Evolutionary conservation across 2,797 vertebrate species (phyloP).

Genomic region (Scolopax bukidnonensis): DNA sequence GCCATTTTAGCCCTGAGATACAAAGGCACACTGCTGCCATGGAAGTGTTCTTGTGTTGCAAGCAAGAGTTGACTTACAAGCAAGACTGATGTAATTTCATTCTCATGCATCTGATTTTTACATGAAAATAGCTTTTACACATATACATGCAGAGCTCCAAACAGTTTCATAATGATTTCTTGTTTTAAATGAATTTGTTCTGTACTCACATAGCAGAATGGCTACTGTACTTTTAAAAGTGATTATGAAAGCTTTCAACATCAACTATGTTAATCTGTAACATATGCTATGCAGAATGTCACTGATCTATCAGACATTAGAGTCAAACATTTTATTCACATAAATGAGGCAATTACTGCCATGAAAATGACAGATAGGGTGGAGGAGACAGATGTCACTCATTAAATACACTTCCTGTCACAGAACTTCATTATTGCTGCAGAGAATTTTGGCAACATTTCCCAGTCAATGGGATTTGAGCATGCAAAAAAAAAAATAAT

Average conservation of each 20-base stretch:
- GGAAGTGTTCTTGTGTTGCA: neutral
- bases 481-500: neutral
- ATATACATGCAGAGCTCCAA: neutral
- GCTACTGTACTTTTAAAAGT: neutral
- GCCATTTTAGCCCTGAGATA: rapidly evolving
- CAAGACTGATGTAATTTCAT: neutral
- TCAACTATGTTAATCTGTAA: neutral
- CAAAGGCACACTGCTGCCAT: neutral
- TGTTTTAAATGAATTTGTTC: neutral
- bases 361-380: neutral
- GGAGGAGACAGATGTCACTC: neutral
- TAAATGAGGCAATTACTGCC: neutral
- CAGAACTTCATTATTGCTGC: neutral
- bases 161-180: neutral
- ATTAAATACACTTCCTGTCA: neutral
- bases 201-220: neutral
- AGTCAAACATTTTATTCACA: constrained; percentile 15
- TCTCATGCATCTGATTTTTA: neutral
- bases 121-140: neutral
- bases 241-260: neutral
- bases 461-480: neutral
- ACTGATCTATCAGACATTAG: neutral
- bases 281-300: neutral
- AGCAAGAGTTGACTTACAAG: neutral
- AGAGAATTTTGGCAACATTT: neutral